These are phyloP conservation scores for Sogatella furcifera DNA, from an alignment of 1,140 invertebrate genomes.

Conservation along the genomic window DNA sequence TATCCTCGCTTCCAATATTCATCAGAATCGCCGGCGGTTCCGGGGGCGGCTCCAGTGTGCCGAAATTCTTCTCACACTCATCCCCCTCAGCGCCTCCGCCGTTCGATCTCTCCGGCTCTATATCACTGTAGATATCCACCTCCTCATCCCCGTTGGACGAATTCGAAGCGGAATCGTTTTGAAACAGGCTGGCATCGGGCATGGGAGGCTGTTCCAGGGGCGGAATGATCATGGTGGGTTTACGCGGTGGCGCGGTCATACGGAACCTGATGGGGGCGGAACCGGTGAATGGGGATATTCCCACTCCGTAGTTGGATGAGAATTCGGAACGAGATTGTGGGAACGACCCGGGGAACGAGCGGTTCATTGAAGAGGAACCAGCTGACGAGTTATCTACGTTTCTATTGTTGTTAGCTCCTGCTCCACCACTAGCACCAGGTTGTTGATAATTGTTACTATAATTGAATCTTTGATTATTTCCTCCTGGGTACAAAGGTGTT, in stretches of 20 bases:
- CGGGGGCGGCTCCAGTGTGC: constrained; percentile 33
- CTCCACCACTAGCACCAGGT: not conserved
- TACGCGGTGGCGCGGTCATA: constrained; percentile 4
- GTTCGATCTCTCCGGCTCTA: constrained; percentile 36
- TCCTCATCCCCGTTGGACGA: constrained; percentile 30
- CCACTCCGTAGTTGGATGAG: not conserved
- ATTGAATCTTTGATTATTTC: not conserved
- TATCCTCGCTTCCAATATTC: constrained; percentile 25
- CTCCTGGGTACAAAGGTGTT: constrained; percentile 13
- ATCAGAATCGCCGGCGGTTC: constrained; percentile 41
- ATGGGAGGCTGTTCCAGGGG: not conserved
- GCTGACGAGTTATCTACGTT: not conserved
- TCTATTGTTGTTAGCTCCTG: not conserved
- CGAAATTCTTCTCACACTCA: constrained; percentile 15
- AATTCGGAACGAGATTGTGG: not conserved
- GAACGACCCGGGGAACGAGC: not conserved
- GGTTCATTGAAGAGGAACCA: constrained; percentile 5
- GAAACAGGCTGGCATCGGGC: not conserved
- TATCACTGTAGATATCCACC: constrained; percentile 43
- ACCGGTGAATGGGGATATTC: not conserved
- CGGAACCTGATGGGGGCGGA: constrained; percentile 11
- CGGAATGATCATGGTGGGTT: constrained; percentile 7
- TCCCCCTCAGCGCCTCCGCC: constrained; percentile 18
- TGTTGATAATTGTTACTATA: not conserved
- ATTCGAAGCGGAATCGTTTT: not conserved